Base-by-base conservation (phyloP, 2,113 vertebrate species). In the Paralichthys olivaceus region DNA sequence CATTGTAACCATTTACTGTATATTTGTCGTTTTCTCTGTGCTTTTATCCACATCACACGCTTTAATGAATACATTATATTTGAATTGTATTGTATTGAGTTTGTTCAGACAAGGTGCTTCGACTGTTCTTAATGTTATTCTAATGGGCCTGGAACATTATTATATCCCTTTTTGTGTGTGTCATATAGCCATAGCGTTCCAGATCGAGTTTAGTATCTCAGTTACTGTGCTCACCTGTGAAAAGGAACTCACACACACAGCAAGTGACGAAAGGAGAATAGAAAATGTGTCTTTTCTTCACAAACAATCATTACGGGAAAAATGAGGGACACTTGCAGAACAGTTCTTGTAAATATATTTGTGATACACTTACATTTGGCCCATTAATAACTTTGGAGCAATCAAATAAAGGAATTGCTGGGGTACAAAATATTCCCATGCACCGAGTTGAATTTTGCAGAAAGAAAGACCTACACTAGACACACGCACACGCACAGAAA, bases 171-270 rank as follows among this genome's bases (percentile, higher is more conserved):
- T 82, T 55, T 80, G 15, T 58, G 22, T 0, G 0, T 67, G 49
- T 45, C 43, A 45, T 17, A 69, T 17, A 69, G 26, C 43, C 53
- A 43, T 72, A n/a, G 32, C 29, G 54, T 3, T 56, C n/a, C 65
- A 14, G 23, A 26, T 56, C 32, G 26, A 32, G 23, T 67, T 49
- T 22, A 14, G 43, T 72, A 23, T 28, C 57, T 79, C 79, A 82
- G 71, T 72, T 80, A 79, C 73, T 56, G 53, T 51, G 37, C 26
- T 73, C 53, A 80, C 26, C 60, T 81, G 26, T 40, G 62, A 51
- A 72, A 43, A 69, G 25, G 13, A 54, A 7, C 25, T 53, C 37
- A 26, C 49, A 56, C 49, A 56, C 26, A 54, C 78, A 69, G 68
- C 53, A 28, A 66, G 34, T 25, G 32, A 83, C 61, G 71, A 2